These are phyloP conservation scores for Petaurus breviceps DNA, from an alignment of 2,113 vertebrate genomes.

Conservation along the genomic window DNA sequence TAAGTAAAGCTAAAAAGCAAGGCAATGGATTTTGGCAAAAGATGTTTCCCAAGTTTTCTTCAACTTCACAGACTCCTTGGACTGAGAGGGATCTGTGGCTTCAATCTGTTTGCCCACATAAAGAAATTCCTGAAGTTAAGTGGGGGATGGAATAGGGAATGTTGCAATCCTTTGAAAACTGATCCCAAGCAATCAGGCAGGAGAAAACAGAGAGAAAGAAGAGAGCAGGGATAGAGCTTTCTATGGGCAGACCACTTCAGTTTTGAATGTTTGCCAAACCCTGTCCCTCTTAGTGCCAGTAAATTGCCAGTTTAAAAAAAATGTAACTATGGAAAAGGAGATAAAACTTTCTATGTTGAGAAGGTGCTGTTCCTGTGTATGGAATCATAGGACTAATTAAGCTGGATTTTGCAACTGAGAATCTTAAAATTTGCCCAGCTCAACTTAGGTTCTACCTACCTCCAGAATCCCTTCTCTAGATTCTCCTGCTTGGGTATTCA, in stretches of 20 bases:
- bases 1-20: background rate
- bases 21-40: background rate
- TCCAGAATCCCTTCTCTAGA: background rate
- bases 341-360: background rate
- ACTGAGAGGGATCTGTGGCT: background rate
- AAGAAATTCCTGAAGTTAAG: background rate
- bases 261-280: background rate
- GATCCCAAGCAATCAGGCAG: slow-evolving; percentile 31
- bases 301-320: background rate
- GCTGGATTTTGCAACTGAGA: background rate
- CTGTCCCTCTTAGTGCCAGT: background rate
- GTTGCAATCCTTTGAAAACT: slow-evolving; percentile 67
- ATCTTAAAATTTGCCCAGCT: background rate
- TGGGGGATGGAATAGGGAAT: slow-evolving; percentile 50
- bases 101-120: slow-evolving; percentile 29
- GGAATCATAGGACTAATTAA: background rate
- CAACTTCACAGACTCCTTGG: slow-evolving; percentile 39
- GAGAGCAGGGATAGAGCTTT: background rate
- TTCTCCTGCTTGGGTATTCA: no score
- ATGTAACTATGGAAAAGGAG: background rate
- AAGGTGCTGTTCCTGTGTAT: background rate
- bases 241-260: background rate
- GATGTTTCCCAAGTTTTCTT: background rate
- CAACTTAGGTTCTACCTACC: background rate
- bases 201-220: background rate